Evolutionary conservation across 2,888 invertebrate genomes (phyloP).

Genomic region (Tryphoninae sp.): DNA sequence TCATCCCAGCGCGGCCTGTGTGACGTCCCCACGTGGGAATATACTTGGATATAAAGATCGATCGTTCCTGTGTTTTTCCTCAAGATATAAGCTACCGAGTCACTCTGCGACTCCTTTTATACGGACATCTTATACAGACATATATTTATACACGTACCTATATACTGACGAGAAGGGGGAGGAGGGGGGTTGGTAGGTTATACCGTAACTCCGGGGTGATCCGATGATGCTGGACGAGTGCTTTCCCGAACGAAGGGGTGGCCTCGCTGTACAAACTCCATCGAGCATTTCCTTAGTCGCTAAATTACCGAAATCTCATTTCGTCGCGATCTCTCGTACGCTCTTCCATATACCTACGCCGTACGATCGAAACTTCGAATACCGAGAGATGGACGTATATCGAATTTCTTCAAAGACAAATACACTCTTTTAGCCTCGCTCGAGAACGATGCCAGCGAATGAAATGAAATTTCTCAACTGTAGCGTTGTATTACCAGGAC

Average conservation of each 20-base stretch:
- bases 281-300: conserved; percentile 21
- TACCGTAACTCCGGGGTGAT: conserved; percentile 36
- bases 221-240: conserved; percentile 48
- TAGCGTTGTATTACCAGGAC: conserved; percentile 10
- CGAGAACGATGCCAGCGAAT: not conserved
- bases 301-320: conserved; percentile 51
- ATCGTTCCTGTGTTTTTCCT: conserved; percentile 57
- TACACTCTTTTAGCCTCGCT: not conserved
- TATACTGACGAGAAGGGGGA: not conserved
- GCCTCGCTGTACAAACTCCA: conserved; percentile 20
- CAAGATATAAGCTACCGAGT: conserved; percentile 44
- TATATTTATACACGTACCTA: conserved; percentile 15
- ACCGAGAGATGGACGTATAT: conserved; percentile 2
- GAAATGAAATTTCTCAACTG: not conserved
- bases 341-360: not conserved
- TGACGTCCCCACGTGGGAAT: conserved; percentile 58
- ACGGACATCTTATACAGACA: conserved; percentile 7
- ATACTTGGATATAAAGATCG: conserved; percentile 63
- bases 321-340: conserved; percentile 3
- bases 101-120: conserved; percentile 24
- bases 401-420: conserved; percentile 20
- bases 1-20: conserved; percentile 45
- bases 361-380: conserved; percentile 8
- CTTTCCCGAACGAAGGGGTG: conserved; percentile 38
- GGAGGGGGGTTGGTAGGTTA: not conserved